Evolutionary conservation across 2,888 invertebrate species (phyloP).

Genomic region (Mimas tiliae): DNA sequence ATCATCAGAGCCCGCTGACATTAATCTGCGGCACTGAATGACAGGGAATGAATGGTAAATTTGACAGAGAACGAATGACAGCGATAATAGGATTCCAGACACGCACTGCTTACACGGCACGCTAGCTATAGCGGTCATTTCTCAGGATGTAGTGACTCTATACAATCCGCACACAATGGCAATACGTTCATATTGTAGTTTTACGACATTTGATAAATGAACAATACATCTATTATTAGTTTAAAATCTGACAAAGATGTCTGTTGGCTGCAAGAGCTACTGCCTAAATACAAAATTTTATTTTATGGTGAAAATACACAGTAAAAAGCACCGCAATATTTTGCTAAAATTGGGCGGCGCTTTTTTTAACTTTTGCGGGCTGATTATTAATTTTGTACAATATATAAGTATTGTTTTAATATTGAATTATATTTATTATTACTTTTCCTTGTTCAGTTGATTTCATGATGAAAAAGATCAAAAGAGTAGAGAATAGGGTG

Average conservation of each 20-base stretch:
- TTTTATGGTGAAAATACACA: too few relatives aligned
- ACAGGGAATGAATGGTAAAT: slow-evolving; percentile 9
- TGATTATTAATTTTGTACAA: too few relatives aligned
- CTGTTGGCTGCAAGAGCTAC: too few relatives aligned
- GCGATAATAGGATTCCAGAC: slow-evolving; percentile 6
- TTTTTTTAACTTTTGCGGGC: too few relatives aligned
- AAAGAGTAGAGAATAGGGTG: too few relatives aligned
- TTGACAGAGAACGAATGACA: slow-evolving; percentile 23
- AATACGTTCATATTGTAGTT: slow-evolving; percentile 13
- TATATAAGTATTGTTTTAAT: too few relatives aligned
- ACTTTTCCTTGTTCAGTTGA: too few relatives aligned
- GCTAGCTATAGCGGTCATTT: background rate
- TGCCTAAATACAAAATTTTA: too few relatives aligned
- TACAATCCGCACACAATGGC: background rate
- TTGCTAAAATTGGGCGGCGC: too few relatives aligned
- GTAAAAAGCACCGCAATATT: too few relatives aligned
- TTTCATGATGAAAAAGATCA: too few relatives aligned
- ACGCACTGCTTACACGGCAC: slow-evolving; percentile 7
- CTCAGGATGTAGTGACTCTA: slow-evolving; percentile 5
- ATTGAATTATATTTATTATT: too few relatives aligned
- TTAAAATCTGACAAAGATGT: background rate
- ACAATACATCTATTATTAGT: slow-evolving; percentile 8
- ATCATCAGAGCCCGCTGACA: background rate
- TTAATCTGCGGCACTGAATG: background rate
- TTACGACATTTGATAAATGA: background rate